These are phyloP conservation scores for Cryptotis parvus DNA, from an alignment of 2,113 vertebrate genomes.

Conservation along the genomic window DNA sequence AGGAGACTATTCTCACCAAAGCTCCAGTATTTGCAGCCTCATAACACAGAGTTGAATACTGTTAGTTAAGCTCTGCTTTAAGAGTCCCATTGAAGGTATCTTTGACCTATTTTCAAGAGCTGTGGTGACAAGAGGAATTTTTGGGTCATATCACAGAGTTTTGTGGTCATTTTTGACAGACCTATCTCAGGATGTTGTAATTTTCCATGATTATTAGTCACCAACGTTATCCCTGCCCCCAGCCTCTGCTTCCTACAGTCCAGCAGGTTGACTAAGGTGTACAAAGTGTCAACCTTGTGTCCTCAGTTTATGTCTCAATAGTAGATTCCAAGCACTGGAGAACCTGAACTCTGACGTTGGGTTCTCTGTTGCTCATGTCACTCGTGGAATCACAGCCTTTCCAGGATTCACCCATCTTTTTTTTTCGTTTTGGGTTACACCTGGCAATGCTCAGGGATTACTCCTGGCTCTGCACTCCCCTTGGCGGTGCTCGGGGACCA, in stretches of 20 bases:
- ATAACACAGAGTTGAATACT: slow-evolving; percentile 5
- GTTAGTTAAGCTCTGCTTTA: slow-evolving; percentile 50
- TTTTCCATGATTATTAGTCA: slow-evolving; percentile 83
- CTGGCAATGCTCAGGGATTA: too few relatives aligned
- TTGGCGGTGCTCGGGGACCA: too few relatives aligned
- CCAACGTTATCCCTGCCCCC: slow-evolving; percentile 50
- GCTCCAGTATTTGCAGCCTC: not conserved
- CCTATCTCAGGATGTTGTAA: slow-evolving; percentile 78
- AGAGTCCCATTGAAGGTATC: slow-evolving; percentile 72
- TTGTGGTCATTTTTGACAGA: slow-evolving; percentile 77
- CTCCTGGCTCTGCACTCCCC: too few relatives aligned
- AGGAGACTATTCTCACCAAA: not conserved
- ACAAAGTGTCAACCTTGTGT: not conserved
- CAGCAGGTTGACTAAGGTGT: not conserved
- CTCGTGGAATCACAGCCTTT: not conserved
- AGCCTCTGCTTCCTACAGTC: not conserved
- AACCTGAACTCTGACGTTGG: not conserved
- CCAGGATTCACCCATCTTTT: not conserved
- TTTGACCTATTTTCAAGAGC: slow-evolving; percentile 81
- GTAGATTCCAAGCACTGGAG: not conserved
- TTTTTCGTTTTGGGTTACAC: too few relatives aligned
- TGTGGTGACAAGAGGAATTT: slow-evolving; percentile 82
- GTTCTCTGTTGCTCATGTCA: not conserved
- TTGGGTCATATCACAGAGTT: slow-evolving; percentile 82
- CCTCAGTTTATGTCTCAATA: not conserved